Percentiles rank a stretch among this genome's conserved stretches.
Conservation (phyloP, 2,888 invertebrate species). For the Teleogryllus oceanicus region DNA sequence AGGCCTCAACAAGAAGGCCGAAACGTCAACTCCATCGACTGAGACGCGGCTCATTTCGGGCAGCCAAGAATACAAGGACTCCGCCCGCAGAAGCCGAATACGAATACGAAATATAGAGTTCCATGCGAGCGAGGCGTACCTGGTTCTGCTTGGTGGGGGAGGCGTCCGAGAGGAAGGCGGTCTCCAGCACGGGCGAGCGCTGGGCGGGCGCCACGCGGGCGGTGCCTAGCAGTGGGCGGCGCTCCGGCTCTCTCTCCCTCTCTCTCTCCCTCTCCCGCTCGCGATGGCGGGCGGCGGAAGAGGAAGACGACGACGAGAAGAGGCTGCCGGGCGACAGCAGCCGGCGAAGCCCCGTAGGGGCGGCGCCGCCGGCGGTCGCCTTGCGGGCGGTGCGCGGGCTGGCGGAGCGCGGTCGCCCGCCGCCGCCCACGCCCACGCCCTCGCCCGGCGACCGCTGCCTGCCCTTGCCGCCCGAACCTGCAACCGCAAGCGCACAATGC, state of each 20-base stretch:
- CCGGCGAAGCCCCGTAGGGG: background rate
- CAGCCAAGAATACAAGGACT: too few relatives aligned
- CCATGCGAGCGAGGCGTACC: background rate
- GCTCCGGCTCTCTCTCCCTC: background rate
- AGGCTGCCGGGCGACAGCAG: background rate
- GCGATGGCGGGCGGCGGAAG: too few relatives aligned
- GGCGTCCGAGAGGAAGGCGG: conserved; percentile 32
- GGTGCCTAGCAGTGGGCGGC: conserved; percentile 20
- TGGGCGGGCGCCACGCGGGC: conserved; percentile 27
- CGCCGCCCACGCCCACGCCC: background rate
- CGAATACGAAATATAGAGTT: too few relatives aligned
- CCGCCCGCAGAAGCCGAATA: too few relatives aligned
- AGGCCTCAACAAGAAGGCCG: too few relatives aligned
- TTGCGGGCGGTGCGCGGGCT: background rate
- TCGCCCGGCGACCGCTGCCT: too few relatives aligned
- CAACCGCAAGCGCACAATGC: too few relatives aligned
- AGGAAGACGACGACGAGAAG: background rate
- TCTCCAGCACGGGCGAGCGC: conserved; percentile 31
- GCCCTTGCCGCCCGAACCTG: too few relatives aligned
- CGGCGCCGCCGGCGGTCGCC: background rate
- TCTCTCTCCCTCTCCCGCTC: too few relatives aligned
- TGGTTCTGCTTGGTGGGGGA: background rate
- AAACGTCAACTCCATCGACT: too few relatives aligned
- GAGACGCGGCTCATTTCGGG: too few relatives aligned
- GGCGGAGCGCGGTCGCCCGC: background rate